phyloP scores from a whole-genome alignment of 2,797 vertebrate species.

The Leuciscus waleckii region DNA sequence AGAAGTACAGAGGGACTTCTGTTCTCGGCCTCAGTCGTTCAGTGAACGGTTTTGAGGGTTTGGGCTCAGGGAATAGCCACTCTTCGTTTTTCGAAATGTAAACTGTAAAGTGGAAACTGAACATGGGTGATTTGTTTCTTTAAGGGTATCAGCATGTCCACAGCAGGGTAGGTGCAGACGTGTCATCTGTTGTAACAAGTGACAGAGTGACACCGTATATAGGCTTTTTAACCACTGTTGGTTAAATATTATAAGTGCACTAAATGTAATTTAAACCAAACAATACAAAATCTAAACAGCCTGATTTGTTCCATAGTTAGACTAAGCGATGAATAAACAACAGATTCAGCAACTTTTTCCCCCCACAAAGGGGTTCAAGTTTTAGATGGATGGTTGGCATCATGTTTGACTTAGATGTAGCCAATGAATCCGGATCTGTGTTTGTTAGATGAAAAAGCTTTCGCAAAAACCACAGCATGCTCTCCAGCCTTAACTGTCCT shows the following conservation, averaged over 20 bases:
- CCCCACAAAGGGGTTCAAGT: neutral
- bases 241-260: neutral
- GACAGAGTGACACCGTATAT: neutral
- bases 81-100: conserved; percentile 39
- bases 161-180: conserved; percentile 12
- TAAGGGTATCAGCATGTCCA: conserved; percentile 27
- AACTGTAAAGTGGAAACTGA: conserved; percentile 39
- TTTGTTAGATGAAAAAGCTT: conserved; percentile 20
- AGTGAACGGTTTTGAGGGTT: conserved; percentile 14
- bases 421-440: conserved; percentile 15
- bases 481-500: conserved; percentile 8
- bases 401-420: conserved; percentile 8
- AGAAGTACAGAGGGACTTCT: conserved; percentile 50
- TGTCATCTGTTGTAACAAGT: conserved; percentile 19
- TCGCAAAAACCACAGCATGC: conserved; percentile 35
- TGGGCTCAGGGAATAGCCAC: conserved; percentile 28
- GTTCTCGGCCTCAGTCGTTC: conserved; percentile 41
- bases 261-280: conserved; percentile 3
- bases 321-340: neutral
- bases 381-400: conserved; percentile 15
- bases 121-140: conserved; percentile 44
- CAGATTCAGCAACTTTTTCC: neutral
- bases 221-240: neutral
- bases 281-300: neutral
- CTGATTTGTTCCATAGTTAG: neutral